Conservation (phyloP, 2,888 invertebrate species). For the Cantharis rustica region DNA sequence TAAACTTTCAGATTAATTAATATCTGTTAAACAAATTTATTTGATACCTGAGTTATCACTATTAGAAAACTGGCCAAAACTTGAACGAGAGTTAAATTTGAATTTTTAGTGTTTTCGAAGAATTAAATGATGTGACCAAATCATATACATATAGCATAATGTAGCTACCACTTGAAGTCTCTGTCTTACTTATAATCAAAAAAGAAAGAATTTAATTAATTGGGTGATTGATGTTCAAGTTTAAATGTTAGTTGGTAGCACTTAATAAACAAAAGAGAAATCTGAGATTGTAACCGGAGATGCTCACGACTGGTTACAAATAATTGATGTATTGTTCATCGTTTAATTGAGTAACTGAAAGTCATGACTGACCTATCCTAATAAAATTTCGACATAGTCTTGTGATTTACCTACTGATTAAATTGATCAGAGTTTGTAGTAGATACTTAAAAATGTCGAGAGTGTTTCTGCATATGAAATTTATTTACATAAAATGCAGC, state of each 20-base stretch:
- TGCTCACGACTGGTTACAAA: constrained; percentile 29
- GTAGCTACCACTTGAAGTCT: neutral
- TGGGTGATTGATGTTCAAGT: neutral
- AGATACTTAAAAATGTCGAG: neutral
- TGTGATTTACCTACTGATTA: neutral
- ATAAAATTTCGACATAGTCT: neutral
- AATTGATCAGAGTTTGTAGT: neutral
- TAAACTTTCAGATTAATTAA: too few relatives aligned
- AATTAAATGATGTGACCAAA: neutral
- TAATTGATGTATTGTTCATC: constrained; percentile 37
- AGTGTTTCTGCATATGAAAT: neutral
- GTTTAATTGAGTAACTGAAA: constrained; percentile 31
- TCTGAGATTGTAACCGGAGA: constrained; percentile 30
- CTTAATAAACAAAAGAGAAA: constrained; percentile 14
- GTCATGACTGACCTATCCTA: constrained; percentile 35
- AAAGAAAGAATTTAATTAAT: neutral
- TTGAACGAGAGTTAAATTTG: too few relatives aligned
- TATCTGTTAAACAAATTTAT: too few relatives aligned
- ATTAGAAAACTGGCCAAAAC: too few relatives aligned
- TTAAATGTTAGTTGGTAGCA: neutral
- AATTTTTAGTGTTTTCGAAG: too few relatives aligned
- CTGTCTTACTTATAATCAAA: neutral
- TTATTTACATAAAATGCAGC: neutral
- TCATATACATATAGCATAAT: too few relatives aligned
- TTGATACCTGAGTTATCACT: too few relatives aligned